Evolutionary conservation across 2,113 vertebrate species (phyloP).

Genomic region (Chloebia gouldiae): DNA sequence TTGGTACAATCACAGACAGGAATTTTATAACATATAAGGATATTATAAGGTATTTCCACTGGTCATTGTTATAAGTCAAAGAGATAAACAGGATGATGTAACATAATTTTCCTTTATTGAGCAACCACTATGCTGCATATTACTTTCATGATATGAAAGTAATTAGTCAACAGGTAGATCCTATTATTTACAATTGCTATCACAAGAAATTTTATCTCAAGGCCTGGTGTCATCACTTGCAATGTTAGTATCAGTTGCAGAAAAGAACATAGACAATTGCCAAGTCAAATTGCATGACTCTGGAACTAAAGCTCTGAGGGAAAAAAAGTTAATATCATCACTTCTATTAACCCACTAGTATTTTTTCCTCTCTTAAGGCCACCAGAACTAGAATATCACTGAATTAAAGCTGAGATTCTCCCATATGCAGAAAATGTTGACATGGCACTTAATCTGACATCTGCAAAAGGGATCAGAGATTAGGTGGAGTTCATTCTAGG

Average conservation of each 20-base stretch:
- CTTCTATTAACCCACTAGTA: background rate
- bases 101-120: background rate
- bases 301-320: accelerated
- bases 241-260: background rate
- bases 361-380: background rate
- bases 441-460: background rate
- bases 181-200: background rate
- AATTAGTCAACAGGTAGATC: background rate
- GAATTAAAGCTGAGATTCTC: background rate
- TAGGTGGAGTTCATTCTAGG: background rate
- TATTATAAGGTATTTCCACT: background rate
- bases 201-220: background rate
- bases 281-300: background rate
- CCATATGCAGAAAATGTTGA: background rate
- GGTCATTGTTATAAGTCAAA: background rate
- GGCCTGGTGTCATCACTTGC: background rate
- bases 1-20: background rate
- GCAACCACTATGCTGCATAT: background rate
- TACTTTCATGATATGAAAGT: background rate
- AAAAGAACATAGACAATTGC: background rate
- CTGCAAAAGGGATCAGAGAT: background rate
- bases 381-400: background rate
- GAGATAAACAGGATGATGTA: background rate
- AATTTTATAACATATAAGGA: background rate
- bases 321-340: background rate